phyloP scores from a whole-genome alignment of 2,113 vertebrate genomes.

The Clarias batrachus region DNA sequence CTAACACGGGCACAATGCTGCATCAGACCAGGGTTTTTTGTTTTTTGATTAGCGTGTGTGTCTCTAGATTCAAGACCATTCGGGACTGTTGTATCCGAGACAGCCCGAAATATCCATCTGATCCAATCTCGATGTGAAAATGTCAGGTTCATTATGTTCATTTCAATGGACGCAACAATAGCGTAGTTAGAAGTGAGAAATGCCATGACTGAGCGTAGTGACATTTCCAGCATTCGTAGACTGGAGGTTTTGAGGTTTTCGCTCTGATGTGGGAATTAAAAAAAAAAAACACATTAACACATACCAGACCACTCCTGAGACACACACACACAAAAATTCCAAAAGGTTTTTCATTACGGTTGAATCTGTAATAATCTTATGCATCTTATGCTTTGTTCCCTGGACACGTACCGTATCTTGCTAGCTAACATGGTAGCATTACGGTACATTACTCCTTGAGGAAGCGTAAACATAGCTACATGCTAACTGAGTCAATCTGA shows the following conservation, averaged over 20 bases:
- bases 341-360: background rate
- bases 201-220: slow-evolving; percentile 23
- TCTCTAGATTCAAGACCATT: background rate
- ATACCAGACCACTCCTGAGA: background rate
- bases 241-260: slow-evolving; percentile 7
- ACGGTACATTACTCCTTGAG: too few relatives aligned
- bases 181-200: slow-evolving; percentile 19
- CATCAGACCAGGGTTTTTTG: background rate
- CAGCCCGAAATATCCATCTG: background rate
- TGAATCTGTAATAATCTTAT: too few relatives aligned
- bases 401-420: background rate
- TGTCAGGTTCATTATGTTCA: slow-evolving; percentile 33
- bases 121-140: slow-evolving; percentile 20
- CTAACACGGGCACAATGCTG: background rate
- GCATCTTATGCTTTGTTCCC: background rate
- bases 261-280: slow-evolving; percentile 1
- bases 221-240: slow-evolving; percentile 9
- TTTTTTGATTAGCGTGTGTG: background rate
- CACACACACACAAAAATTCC: background rate
- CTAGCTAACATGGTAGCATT: background rate
- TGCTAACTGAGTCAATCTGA: background rate
- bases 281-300: slow-evolving; percentile 16
- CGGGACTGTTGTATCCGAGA: background rate
- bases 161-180: slow-evolving; percentile 15
- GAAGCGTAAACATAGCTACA: background rate